phyloP scores from a whole-genome alignment of 2,888 invertebrate genomes.

The Torymus aiolomorphi region DNA sequence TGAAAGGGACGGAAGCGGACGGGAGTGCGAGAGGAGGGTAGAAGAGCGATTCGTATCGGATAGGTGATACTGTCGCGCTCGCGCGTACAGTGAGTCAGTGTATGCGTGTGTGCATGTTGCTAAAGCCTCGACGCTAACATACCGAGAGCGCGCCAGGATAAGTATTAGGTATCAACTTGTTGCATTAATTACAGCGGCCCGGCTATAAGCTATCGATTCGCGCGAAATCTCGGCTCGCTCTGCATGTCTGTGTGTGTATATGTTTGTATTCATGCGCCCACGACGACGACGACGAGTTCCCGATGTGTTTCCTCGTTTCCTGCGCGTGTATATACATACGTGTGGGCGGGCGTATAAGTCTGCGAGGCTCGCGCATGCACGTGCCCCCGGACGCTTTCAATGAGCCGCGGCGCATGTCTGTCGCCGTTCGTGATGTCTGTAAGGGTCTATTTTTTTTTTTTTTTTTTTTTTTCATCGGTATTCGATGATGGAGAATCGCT shows the following conservation, averaged over 20 bases:
- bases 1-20: not conserved
- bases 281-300: too few relatives aligned
- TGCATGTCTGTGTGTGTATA: constrained; percentile 7
- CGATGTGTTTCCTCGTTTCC: too few relatives aligned
- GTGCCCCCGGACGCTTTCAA: too few relatives aligned
- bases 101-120: not conserved
- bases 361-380: too few relatives aligned
- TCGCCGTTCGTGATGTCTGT: too few relatives aligned
- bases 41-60: constrained; percentile 28
- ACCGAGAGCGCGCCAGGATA: constrained; percentile 59
- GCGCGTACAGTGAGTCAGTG: not conserved
- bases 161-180: constrained; percentile 75
- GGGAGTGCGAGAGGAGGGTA: not conserved
- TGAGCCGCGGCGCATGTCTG: too few relatives aligned
- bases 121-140: constrained; percentile 32
- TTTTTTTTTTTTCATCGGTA: too few relatives aligned
- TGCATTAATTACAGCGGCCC: constrained; percentile 74
- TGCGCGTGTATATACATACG: too few relatives aligned
- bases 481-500: too few relatives aligned
- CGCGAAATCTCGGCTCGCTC: constrained; percentile 68
- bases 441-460: too few relatives aligned
- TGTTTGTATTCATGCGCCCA: too few relatives aligned
- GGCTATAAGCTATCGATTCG: constrained; percentile 75
- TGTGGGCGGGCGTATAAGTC: too few relatives aligned
- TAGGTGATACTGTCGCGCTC: constrained; percentile 40